phyloP scores from a whole-genome alignment of 2,888 invertebrate genomes.

The Mythimna pallens region DNA sequence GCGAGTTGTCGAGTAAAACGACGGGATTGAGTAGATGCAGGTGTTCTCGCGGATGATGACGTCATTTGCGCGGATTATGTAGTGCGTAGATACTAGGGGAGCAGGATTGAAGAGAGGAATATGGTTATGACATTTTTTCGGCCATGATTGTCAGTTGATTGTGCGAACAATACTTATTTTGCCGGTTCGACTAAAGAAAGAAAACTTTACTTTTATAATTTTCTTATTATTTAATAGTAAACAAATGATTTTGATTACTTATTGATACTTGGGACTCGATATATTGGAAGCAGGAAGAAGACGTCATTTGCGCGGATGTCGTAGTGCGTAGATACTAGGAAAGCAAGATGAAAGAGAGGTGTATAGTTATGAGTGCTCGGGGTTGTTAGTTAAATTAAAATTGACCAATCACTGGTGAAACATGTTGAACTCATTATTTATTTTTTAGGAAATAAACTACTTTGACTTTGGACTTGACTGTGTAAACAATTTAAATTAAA shows the following conservation, averaged over 20 bases:
- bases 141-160: neutral
- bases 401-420: too few relatives aligned
- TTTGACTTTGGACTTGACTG: too few relatives aligned
- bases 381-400: too few relatives aligned
- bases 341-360: conserved; percentile 1
- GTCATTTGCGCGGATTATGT: conserved; percentile 47
- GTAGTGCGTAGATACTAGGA: conserved; percentile 42
- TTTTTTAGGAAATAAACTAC: too few relatives aligned
- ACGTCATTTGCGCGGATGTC: conserved; percentile 38
- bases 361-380: neutral
- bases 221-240: too few relatives aligned
- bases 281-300: conserved; percentile 35
- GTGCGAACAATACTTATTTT: neutral
- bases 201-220: too few relatives aligned
- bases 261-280: too few relatives aligned
- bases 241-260: too few relatives aligned
- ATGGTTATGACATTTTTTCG: neutral
- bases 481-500: too few relatives aligned
- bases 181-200: too few relatives aligned
- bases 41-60: conserved; percentile 41
- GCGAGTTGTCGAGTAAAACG: conserved; percentile 34
- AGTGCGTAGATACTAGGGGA: conserved; percentile 33
- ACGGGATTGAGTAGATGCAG: conserved; percentile 41
- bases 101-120: neutral
- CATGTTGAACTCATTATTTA: too few relatives aligned